Conservation (phyloP, 2,797 vertebrate species). For the Alectoris magna region DNA sequence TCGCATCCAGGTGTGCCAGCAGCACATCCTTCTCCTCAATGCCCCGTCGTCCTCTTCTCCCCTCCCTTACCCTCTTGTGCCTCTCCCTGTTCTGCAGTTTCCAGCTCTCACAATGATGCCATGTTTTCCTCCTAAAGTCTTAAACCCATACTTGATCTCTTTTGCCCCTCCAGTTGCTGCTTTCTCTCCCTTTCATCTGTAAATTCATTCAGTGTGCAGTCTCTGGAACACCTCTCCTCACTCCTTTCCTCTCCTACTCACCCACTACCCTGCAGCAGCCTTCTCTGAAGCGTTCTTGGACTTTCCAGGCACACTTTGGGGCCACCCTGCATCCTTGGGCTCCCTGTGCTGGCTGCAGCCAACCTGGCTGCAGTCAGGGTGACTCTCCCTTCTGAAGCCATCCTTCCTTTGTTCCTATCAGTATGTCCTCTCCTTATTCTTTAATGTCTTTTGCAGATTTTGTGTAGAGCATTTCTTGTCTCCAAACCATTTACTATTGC, state of each 20-base stretch:
- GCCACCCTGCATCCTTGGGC: neutral
- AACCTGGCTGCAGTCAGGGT: neutral
- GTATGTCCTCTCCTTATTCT: neutral
- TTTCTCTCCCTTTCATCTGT: no score
- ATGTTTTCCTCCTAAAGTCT: no score
- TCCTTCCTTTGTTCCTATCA: neutral
- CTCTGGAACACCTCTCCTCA: neutral
- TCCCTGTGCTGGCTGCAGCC: neutral
- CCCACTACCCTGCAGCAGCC: neutral
- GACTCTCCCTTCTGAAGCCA: neutral
- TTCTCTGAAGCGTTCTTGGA: neutral
- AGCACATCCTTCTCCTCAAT: no score
- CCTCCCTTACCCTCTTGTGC: no score
- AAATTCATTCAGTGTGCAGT: no score
- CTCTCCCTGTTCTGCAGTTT: no score
- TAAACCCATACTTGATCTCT: no score
- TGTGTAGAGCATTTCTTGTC: neutral
- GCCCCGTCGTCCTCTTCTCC: no score
- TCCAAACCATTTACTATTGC: neutral
- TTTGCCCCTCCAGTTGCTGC: no score
- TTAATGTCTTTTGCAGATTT: neutral
- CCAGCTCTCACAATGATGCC: no score
- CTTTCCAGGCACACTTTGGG: neutral
- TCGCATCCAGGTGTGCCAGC: neutral
- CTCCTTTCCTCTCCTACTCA: neutral